phyloP scores from a whole-genome alignment of 2,113 vertebrate genomes.

The Sylvicapra grimmia region DNA sequence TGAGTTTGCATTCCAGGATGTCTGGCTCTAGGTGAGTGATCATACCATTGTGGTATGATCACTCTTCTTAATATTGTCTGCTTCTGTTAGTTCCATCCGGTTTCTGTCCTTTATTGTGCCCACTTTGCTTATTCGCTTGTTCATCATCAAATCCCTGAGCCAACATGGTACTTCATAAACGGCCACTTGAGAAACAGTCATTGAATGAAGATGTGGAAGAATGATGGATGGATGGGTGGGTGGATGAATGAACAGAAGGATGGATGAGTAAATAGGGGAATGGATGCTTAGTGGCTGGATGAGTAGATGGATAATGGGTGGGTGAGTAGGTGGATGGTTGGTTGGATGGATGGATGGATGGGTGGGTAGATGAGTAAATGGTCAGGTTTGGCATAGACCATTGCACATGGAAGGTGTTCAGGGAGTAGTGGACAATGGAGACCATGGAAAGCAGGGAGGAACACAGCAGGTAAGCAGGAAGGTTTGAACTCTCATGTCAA shows the following conservation, averaged over 20 bases:
- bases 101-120: background rate
- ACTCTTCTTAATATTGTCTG: background rate
- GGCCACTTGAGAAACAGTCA: background rate
- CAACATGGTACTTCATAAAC: background rate
- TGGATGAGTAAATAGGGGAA: rapidly evolving
- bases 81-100: background rate
- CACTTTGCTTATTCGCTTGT: background rate
- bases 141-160: background rate
- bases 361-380: background rate
- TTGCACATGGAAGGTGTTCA: background rate
- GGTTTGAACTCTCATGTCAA: background rate
- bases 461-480: background rate
- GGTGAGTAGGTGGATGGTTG: background rate
- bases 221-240: too few species aligned
- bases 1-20: background rate
- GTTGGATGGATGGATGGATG: too few species aligned
- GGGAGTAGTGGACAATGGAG: background rate
- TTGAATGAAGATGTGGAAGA: background rate
- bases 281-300: rapidly evolving
- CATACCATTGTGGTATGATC: background rate
- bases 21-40: background rate
- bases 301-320: background rate
- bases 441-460: background rate
- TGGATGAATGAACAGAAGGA: background rate
- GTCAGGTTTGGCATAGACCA: background rate